Base-by-base conservation (phyloP, 2,797 vertebrate genomes). In the Serranus cabrilla region DNA sequence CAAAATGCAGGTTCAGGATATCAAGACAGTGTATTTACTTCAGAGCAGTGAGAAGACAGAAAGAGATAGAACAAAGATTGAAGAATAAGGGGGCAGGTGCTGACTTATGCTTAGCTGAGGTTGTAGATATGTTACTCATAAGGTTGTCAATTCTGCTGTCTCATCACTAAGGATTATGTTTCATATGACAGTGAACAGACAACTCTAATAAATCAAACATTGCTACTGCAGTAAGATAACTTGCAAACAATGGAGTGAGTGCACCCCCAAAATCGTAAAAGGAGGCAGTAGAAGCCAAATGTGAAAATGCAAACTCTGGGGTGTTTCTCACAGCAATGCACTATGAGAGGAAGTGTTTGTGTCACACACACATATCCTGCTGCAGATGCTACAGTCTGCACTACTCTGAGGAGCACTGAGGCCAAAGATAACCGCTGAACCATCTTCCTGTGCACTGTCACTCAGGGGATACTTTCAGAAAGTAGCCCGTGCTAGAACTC, bases 291-390 rank as follows among this genome's bases (percentile, higher is more conserved):
- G 7, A 49, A 45, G 40, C 21, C 31, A 60, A 55, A 72, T 3
- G 58, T 63, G 51, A 79, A 74, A 83, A 68, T 40, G 45, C 67
- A 65, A 67, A 71, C 12, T 11, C 12, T 11, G 31, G 51, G 60
- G 56, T 60, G 56, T 69, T 87, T 82, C 61, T 85, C 52, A 56
- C 25, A 71, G 39, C 39, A 23, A 25, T 27, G 52, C 52, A 55
- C 8, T 25, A 57, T 37, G 23, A 81, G 64, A 87, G 82, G 91
- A 91, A 91, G 88, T 82, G 84, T 75, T 60, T 79, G 72, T 73
- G 74, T 83, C 67, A 63, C 52, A 54, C 60, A 70, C 67, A 81
- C 60, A 70, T 65, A 88, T 86, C 71, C 82, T 83, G 83, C 74
- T 59, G 78, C 70, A 50, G 60, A 70, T 25, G 42, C 76, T 25